phyloP scores from a whole-genome alignment of 2,113 vertebrate species.

The Martes martes region DNA sequence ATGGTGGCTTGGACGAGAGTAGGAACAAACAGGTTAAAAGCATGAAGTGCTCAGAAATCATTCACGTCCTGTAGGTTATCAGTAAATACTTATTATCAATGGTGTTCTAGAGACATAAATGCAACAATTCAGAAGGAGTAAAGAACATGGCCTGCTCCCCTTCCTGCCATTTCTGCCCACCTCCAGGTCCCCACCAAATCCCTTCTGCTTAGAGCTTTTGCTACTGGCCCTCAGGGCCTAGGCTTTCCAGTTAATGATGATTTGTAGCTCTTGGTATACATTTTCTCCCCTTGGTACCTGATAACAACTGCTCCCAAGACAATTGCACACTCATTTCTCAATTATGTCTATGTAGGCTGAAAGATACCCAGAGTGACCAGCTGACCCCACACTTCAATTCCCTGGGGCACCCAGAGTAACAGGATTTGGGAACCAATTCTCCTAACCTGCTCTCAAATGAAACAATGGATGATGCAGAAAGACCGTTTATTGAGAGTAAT shows the following conservation, averaged over 20 bases:
- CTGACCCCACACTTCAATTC: neutral
- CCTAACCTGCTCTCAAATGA: neutral
- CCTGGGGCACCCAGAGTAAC: neutral
- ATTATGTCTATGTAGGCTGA: neutral
- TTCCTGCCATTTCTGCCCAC: neutral
- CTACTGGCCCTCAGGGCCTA: neutral
- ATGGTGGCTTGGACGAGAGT: neutral
- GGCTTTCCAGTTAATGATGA: neutral
- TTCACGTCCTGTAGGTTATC: neutral
- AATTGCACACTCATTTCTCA: neutral
- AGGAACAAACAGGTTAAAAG: neutral
- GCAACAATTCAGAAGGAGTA: neutral
- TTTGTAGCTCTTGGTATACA: neutral
- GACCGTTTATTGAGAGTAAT: neutral
- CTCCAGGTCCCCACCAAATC: neutral
- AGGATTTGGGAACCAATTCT: conserved; percentile 26
- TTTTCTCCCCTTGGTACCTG: neutral
- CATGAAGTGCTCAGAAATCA: neutral
- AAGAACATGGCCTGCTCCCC: neutral
- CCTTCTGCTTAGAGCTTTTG: neutral
- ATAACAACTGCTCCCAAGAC: neutral
- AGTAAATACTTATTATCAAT: neutral
- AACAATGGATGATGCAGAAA: neutral
- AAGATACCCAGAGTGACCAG: neutral
- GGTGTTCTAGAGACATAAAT: neutral